A percentile compares a stretch with the other conserved stretches of the same genome.
Evolutionary conservation across 2,113 vertebrate species (phyloP).

Genomic region (Lepisosteus osseus): DNA sequence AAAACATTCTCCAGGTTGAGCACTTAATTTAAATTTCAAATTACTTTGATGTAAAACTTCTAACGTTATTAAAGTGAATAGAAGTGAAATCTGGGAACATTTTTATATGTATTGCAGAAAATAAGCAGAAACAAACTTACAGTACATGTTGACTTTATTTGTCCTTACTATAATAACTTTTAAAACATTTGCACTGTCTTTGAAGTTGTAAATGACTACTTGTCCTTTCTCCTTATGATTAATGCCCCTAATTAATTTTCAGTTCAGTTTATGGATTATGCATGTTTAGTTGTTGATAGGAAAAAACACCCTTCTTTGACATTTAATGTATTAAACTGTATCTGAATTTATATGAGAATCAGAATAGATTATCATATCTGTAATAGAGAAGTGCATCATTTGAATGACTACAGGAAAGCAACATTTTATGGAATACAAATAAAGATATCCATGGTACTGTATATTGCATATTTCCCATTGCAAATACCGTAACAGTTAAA

Average conservation of each 20-base stretch:
- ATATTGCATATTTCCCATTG: no score
- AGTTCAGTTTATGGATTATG: conserved; percentile 38
- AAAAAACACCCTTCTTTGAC: conserved; percentile 31
- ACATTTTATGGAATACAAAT: no score
- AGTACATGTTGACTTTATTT: neutral
- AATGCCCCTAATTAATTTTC: conserved; percentile 50
- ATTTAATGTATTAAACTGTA: conserved; percentile 21
- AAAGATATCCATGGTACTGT: no score
- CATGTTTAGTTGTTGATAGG: conserved; percentile 26
- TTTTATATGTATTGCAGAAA: neutral
- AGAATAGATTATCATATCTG: conserved; percentile 53
- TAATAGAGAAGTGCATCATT: conserved; percentile 21
- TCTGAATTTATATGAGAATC: conserved; percentile 46
- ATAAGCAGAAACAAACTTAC: neutral
- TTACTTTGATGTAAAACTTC: no score
- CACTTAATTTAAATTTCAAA: no score
- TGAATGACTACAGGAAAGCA: conserved; percentile 27
- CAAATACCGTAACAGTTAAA: no score
- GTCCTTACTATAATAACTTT: conserved; percentile 16
- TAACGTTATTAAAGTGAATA: no score
- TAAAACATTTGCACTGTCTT: conserved; percentile 9
- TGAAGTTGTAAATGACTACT: conserved; percentile 9
- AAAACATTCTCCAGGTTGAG: no score
- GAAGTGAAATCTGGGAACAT: no score
- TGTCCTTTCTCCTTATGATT: conserved; percentile 53